Percentiles rank a stretch among this genome's conserved stretches.
Conservation (phyloP, 1,140 invertebrate genomes). For the Rhopalosiphum maidis region DNA sequence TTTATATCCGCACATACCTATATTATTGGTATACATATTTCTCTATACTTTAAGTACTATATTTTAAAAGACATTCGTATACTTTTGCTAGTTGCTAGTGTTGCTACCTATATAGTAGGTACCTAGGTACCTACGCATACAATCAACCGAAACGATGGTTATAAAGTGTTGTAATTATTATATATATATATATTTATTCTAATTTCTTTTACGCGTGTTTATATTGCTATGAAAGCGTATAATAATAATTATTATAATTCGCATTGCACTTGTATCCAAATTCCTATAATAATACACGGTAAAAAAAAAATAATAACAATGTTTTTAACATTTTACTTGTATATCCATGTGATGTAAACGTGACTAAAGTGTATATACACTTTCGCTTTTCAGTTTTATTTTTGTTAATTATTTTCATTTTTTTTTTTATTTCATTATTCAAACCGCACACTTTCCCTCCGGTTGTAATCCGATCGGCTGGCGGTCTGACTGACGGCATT, state of each 20-base stretch:
- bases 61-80: background rate
- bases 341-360: background rate
- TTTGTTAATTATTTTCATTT: slow-evolving; percentile 24
- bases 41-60: background rate
- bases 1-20: background rate
- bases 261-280: background rate
- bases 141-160: background rate
- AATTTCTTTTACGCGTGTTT: background rate
- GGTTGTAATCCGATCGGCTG: background rate
- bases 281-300: background rate
- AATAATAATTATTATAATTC: background rate
- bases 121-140: background rate
- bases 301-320: background rate
- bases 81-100: background rate
- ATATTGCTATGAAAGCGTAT: slow-evolving; percentile 14
- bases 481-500: too few species aligned
- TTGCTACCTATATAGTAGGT: background rate
- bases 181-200: background rate
- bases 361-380: background rate
- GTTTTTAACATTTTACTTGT: background rate
- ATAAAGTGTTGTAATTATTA: background rate
- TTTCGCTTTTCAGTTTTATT: slow-evolving; percentile 22
- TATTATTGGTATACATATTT: background rate
- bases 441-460: background rate
- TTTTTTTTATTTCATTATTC: background rate